Evolutionary conservation across 2,888 invertebrate genomes (phyloP).

Genomic region (Rhopalosiphum nymphaeae): DNA sequence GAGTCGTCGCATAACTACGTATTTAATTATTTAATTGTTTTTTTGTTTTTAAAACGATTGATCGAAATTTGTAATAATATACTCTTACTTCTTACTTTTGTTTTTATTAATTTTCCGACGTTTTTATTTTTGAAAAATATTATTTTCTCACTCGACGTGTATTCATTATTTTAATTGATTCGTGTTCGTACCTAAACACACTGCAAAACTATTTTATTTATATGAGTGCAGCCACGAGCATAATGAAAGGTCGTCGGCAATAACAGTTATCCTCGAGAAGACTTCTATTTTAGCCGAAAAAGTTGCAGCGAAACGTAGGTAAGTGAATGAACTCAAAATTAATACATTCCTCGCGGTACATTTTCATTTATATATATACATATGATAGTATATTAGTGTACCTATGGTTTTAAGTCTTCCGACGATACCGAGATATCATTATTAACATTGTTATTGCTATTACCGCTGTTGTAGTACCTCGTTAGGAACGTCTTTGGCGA

Average conservation of each 20-base stretch:
- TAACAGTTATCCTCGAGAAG: neutral
- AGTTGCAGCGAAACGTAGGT: neutral
- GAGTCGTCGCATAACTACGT: neutral
- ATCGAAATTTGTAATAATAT: neutral
- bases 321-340: neutral
- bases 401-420: neutral
- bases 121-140: neutral
- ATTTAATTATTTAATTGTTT: neutral
- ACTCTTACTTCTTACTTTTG: neutral
- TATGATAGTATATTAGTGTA: neutral
- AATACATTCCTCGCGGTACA: neutral
- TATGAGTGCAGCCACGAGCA: neutral
- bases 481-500: constrained; percentile 20
- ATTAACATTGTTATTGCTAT: neutral
- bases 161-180: neutral
- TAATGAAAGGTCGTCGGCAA: neutral
- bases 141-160: neutral
- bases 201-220: neutral
- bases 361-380: neutral
- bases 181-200: neutral
- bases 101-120: neutral
- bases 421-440: neutral
- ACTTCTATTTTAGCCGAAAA: neutral
- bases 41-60: neutral
- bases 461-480: neutral